Conservation (phyloP, 1,140 invertebrate species). For the Alviniconcha marisindica region DNA sequence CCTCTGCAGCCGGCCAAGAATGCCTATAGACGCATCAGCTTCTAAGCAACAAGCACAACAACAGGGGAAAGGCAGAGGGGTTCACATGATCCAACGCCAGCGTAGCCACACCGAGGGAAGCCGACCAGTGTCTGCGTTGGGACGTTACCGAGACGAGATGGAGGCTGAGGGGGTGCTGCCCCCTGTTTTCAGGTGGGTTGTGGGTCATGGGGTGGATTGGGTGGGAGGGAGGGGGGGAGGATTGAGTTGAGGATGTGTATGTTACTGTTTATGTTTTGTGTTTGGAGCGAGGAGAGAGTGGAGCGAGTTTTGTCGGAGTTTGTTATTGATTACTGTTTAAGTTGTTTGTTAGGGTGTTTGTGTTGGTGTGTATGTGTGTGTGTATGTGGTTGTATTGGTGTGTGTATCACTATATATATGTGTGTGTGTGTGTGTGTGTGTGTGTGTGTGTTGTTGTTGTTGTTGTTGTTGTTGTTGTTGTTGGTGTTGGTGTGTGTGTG, state of each 20-base stretch:
- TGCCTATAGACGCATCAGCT: slow-evolving; percentile 3
- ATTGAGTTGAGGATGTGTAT: too few relatives aligned
- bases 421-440: background rate
- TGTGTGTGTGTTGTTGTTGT: background rate
- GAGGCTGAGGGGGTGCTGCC: slow-evolving; percentile 41
- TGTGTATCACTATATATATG: too few relatives aligned
- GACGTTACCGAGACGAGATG: slow-evolving; percentile 45
- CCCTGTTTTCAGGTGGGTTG: slow-evolving; percentile 37
- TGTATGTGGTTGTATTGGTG: background rate
- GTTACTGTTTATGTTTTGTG: too few relatives aligned
- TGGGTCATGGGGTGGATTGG: background rate
- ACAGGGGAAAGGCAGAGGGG: background rate
- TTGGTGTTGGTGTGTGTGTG: background rate
- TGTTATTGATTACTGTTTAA: too few relatives aligned
- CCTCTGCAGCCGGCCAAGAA: background rate
- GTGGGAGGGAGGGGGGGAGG: background rate
- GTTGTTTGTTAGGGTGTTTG: background rate
- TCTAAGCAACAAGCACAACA: slow-evolving; percentile 10
- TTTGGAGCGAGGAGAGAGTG: too few relatives aligned
- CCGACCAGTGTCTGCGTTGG: slow-evolving; percentile 19
- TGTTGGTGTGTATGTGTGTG: slow-evolving; percentile 7
- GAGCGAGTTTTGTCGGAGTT: too few relatives aligned
- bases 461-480: too few relatives aligned
- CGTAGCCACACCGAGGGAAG: slow-evolving; percentile 46
- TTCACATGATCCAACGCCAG: slow-evolving; percentile 45